These are phyloP conservation scores for Acanthurus lineatus DNA, from an alignment of 2,797 vertebrate species.

Conservation along the genomic window DNA sequence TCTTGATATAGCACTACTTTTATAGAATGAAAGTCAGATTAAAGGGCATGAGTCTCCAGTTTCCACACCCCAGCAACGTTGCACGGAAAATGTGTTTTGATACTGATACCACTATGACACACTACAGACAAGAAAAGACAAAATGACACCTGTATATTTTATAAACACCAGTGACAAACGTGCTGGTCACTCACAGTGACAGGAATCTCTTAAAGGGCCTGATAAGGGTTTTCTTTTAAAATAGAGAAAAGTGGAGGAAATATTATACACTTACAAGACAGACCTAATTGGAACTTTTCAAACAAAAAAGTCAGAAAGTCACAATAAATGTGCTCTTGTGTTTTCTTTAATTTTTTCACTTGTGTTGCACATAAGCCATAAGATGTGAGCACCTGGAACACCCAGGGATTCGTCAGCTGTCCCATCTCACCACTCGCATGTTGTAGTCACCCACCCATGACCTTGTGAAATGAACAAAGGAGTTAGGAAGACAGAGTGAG, in stretches of 20 bases:
- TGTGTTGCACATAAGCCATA: conserved; percentile 38
- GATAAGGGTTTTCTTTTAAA: conserved; percentile 7
- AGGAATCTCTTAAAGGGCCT: not conserved
- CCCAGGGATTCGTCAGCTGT: conserved; percentile 60
- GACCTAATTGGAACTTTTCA: not conserved
- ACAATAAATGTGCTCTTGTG: not conserved
- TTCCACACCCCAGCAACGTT: conserved; percentile 40
- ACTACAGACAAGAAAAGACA: conserved; percentile 39
- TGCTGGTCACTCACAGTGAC: not conserved
- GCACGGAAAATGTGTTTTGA: conserved; percentile 65
- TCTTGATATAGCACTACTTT: conserved; percentile 66
- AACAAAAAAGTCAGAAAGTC: conserved; percentile 11
- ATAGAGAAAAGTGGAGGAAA: not conserved
- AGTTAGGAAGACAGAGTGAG: conserved; percentile 43
- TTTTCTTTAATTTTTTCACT: conserved; percentile 2
- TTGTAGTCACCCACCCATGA: conserved; percentile 63
- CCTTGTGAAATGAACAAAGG: conserved; percentile 77
- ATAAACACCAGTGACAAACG: conserved; percentile 45
- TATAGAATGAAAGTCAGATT: conserved; percentile 66
- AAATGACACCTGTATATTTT: conserved; percentile 68
- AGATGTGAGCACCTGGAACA: conserved; percentile 39
- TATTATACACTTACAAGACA: not conserved
- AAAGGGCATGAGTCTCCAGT: conserved; percentile 57
- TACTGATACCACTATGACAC: conserved; percentile 57
- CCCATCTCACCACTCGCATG: conserved; percentile 54